Conservation (phyloP, 2,888 invertebrate species). For the Sminthurides aquaticus region DNA sequence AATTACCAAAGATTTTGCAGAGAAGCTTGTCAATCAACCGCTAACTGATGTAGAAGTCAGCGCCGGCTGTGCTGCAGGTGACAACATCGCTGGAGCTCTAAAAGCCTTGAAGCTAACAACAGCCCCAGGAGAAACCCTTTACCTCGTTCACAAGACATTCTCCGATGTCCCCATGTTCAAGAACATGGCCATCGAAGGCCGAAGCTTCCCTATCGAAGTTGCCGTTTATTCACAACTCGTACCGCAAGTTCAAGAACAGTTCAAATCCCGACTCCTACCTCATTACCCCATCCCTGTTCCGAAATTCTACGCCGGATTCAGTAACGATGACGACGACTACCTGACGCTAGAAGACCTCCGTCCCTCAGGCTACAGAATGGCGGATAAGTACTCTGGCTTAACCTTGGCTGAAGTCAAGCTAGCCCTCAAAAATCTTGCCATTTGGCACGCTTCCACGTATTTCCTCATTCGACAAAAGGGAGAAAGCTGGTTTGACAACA, state of each 20-base stretch:
- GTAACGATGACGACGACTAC: conserved; percentile 10
- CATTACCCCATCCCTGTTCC: conserved; percentile 11
- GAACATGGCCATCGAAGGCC: neutral
- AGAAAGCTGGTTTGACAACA: conserved; percentile 20
- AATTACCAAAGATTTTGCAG: conserved; percentile 21
- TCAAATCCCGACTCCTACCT: neutral
- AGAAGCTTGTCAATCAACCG: conserved; percentile 19
- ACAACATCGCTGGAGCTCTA: conserved; percentile 22
- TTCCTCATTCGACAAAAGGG: conserved; percentile 19
- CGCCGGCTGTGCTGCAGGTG: conserved; percentile 14
- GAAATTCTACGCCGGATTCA: conserved; percentile 17
- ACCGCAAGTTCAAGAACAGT: neutral
- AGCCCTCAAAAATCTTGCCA: conserved; percentile 24
- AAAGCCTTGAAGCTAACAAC: conserved; percentile 13
- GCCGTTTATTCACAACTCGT: conserved; percentile 9
- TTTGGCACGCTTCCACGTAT: conserved; percentile 31
- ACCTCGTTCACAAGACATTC: conserved; percentile 19
- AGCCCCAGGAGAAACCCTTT: conserved; percentile 1
- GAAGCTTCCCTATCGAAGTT: conserved; percentile 13
- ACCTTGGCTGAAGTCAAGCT: conserved; percentile 18
- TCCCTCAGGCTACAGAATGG: conserved; percentile 32
- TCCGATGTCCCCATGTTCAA: conserved; percentile 1
- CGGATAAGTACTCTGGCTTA: conserved; percentile 27
- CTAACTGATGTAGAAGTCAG: conserved; percentile 19
- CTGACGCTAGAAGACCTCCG: conserved; percentile 32